Base-by-base conservation (phyloP, 2,797 vertebrate genomes). In the Haliaeetus albicilla region DNA sequence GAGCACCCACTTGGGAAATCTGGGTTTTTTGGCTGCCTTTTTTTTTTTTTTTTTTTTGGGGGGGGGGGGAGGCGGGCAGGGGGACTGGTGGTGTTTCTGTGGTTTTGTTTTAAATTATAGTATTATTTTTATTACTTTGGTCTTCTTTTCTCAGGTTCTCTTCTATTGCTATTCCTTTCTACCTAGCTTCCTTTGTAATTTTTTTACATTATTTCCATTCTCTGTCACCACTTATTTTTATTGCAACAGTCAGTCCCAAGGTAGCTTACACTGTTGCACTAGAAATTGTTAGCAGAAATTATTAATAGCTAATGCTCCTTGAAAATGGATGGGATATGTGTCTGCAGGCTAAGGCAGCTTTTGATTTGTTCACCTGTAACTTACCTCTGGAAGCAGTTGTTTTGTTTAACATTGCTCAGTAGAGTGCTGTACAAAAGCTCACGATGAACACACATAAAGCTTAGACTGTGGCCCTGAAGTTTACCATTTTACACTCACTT, bases 1-100 rank as follows among this genome's bases (percentile, higher is more conserved):
- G 11, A 35, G 27, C 24, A 73, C 4, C 2, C 11, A 39, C 15
- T 0, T 41, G n/a, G 19, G 24, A 91, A 67, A 81, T 18, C 18
- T 81, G 15, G 6, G 0, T 7, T 3, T 10, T 61, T 56, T 48
- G 22, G 8, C 27, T 37, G 17, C 2, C 1, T 4, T 60, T 23
- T 60, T 18, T 28, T 10, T 27, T 27, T 24, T 60, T 23, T 27
- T 24, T 60, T 23, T 28, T 9, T 27, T 25, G 35, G 35, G 23
- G 23, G 6, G 23, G 6, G 12, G 39, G 35, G 35, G 35, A 37
- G 35, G 35, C 9, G 8, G 48, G 48, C 46, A 13, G 23, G 48
- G 23, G 48, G 23, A 13, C 23, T 24, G 41, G 18, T 15, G 11
- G 22, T 8, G 11, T 56, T 64, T 31, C 27, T 31, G 3, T 64